Conservation (phyloP, 2,888 invertebrate genomes). For the Trissolcus japonicus region DNA sequence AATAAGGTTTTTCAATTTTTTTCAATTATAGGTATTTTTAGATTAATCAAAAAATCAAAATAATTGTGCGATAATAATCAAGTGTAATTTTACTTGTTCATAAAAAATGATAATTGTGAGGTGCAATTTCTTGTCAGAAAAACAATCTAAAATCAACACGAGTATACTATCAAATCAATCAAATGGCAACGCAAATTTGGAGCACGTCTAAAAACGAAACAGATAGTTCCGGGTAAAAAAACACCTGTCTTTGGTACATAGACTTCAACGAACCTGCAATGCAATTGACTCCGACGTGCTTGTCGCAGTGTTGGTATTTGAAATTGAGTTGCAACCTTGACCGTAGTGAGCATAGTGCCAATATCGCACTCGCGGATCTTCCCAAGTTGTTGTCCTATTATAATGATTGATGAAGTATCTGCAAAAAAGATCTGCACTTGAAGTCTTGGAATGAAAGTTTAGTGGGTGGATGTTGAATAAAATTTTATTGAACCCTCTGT, state of each 20-base stretch:
- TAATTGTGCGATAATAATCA: too few relatives aligned
- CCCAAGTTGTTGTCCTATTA: constrained; percentile 85
- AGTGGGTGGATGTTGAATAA: too few relatives aligned
- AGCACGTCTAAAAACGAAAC: constrained; percentile 38
- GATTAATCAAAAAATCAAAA: too few relatives aligned
- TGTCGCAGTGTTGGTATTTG: constrained; percentile 76
- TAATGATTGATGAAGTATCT: constrained; percentile 88
- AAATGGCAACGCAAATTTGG: constrained; percentile 17
- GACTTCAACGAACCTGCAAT: constrained; percentile 79
- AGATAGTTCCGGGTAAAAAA: constrained; percentile 18
- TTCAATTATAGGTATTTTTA: too few relatives aligned
- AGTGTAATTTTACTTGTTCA: too few relatives aligned
- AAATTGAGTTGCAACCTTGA: constrained; percentile 70
- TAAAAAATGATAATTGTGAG: too few relatives aligned
- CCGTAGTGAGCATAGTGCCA: constrained; percentile 75
- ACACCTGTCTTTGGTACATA: constrained; percentile 5
- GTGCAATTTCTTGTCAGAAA: background rate
- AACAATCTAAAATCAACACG: constrained; percentile 15
- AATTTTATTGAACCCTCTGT: too few relatives aligned
- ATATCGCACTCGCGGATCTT: constrained; percentile 83
- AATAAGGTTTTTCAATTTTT: too few relatives aligned
- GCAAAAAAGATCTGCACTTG: constrained; percentile 32
- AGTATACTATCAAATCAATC: constrained; percentile 5
- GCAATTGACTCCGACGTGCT: constrained; percentile 80
- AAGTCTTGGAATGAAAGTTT: too few relatives aligned